Conservation (phyloP, 2,888 invertebrate species). For the Rhagonycha lutea region DNA sequence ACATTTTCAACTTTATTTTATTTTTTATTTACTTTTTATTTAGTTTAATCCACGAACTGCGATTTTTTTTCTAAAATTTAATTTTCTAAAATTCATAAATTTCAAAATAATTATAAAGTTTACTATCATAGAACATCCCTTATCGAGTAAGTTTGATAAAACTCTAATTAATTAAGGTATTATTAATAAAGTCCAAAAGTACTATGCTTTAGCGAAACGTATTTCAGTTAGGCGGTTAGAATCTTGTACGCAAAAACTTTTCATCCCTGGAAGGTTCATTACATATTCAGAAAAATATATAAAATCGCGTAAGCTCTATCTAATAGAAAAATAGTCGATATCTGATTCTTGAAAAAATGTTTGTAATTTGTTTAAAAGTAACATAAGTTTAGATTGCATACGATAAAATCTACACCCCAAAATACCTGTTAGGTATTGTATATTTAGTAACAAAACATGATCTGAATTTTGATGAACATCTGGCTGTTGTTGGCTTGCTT, state of each 20-base stretch:
- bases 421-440: slow-evolving; percentile 21
- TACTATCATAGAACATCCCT: neutral
- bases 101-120: neutral
- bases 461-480: slow-evolving; percentile 19
- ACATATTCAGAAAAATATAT: neutral
- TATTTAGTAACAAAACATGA: slow-evolving; percentile 12
- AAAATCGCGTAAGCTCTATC: neutral
- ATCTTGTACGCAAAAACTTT: neutral
- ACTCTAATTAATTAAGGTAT: neutral
- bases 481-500: slow-evolving; percentile 17
- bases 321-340: neutral
- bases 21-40: too few relatives aligned
- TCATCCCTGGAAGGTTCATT: neutral
- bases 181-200: neutral
- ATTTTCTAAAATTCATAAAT: neutral
- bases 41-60: too few relatives aligned
- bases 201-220: neutral
- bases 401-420: slow-evolving; percentile 13
- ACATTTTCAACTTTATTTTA: too few relatives aligned
- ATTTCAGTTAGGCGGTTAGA: neutral
- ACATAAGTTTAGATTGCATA: slow-evolving; percentile 5
- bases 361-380: neutral
- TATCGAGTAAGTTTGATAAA: neutral
- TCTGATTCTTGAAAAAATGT: neutral
- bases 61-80: neutral